Conservation (phyloP, 2,797 vertebrate species). For the Pseudomugil tenellus region DNA sequence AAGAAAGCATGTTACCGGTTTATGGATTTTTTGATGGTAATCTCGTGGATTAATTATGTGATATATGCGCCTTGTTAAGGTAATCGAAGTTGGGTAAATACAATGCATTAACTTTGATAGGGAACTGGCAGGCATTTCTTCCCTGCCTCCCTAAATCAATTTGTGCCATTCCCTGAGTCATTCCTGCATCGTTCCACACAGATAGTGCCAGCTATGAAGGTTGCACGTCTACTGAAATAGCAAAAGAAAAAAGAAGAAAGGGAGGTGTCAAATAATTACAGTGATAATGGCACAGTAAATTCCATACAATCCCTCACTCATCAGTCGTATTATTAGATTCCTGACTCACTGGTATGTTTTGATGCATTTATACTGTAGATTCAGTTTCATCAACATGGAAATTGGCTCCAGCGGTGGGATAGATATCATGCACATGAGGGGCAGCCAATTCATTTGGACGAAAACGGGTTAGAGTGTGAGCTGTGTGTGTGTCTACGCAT, state of each 20-base stretch:
- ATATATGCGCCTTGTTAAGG: conserved; percentile 85
- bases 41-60: conserved; percentile 85
- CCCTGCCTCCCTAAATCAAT: conserved; percentile 81
- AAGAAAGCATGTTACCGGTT: conserved; percentile 81
- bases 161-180: conserved; percentile 71
- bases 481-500: conserved; percentile 22
- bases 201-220: conserved; percentile 69
- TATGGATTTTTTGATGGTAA: conserved; percentile 86
- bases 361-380: conserved; percentile 72
- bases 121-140: conserved; percentile 73
- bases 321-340: conserved; percentile 54
- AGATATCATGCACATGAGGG: conserved; percentile 60
- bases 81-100: conserved; percentile 82
- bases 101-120: conserved; percentile 84
- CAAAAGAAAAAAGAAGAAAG: conserved; percentile 20
- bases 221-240: conserved; percentile 62
- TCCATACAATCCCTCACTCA: conserved; percentile 67
- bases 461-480: conserved; percentile 53
- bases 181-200: conserved; percentile 68
- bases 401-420: conserved; percentile 67
- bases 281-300: conserved; percentile 66
- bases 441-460: conserved; percentile 67
- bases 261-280: conserved; percentile 64
- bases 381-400: conserved; percentile 77
- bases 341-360: conserved; percentile 60